Base-by-base conservation (phyloP, 64 coral and sea anemone species). In the Actinia equina region DNA sequence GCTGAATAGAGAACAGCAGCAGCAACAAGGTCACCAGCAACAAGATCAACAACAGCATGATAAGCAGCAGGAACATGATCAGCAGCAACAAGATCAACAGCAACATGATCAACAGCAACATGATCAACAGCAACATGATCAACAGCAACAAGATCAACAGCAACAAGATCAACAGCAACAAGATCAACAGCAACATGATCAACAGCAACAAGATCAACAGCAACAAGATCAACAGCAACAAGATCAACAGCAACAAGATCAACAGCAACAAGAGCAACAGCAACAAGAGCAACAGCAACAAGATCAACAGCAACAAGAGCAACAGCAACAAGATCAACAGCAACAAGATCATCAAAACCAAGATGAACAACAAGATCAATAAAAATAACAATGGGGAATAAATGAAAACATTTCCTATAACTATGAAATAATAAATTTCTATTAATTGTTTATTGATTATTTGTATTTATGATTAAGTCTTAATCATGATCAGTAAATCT, bases 1-100 rank as follows among this genome's bases (percentile, higher is more conserved):
- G 7, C 71, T 92, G 56, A 89, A 89, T 84, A 95, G 89, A 78
- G 89, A 58, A 18, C 27, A 88, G 0, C 46, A 90, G 18, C 13
- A 79, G 4, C 82, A 86, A 18, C 83, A 86, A 80, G 11, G 84
- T 30, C 37, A 17, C 30, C 30, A 79, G 59, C 83, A 85, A 20
- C 77, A 83, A 1, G 1, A 81, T 6, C 78, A 81, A 18, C 42
- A 81, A 52, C 44, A 46, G 10, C 30, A 79, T 5, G 13, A 79
- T 43, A 37, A 79, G 15, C 37, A 44, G 0, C 77, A 79, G 44
- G 13, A 79, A 0, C 13, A 79, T 19, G 30, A 79, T 43, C 77
- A 79, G 12, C 30, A 79, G 3, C 27, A 79, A 13, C 37, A 44
- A 16, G 27, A 79, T 23, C 77, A 79, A 79, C 18, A 79, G 18